These are phyloP conservation scores for Rhea americana DNA, from an alignment of 2,113 vertebrate species.

Conservation along the genomic window DNA sequence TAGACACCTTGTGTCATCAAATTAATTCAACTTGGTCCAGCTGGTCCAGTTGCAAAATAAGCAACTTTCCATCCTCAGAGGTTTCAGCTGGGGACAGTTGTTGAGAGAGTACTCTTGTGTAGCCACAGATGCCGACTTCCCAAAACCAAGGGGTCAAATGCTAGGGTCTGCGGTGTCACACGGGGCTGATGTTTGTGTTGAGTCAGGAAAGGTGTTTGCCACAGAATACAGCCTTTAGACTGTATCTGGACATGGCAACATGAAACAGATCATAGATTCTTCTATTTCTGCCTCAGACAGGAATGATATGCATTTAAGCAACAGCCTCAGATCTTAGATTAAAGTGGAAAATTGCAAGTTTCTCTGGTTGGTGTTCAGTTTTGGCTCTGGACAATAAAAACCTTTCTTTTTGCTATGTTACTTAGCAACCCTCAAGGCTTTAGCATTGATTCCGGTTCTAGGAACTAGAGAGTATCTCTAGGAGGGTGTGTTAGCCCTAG, in stretches of 20 bases:
- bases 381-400: background rate
- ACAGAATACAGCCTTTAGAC: background rate
- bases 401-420: background rate
- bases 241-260: rapidly evolving
- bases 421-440: background rate
- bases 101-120: background rate
- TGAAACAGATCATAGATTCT: background rate
- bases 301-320: background rate
- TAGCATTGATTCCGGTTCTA: background rate
- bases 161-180: background rate
- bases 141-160: rapidly evolving
- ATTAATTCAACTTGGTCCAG: background rate
- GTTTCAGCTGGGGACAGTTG: background rate
- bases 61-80: background rate
- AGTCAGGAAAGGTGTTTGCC: background rate
- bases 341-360: background rate
- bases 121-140: rapidly evolving
- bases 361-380: background rate
- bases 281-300: background rate
- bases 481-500: background rate
- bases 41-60: background rate
- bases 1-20: background rate
- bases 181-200: background rate
- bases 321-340: background rate
- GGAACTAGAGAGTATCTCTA: background rate